Evolutionary conservation across 2,888 invertebrate species (phyloP).

Genomic region (Trisateles emortualis): DNA sequence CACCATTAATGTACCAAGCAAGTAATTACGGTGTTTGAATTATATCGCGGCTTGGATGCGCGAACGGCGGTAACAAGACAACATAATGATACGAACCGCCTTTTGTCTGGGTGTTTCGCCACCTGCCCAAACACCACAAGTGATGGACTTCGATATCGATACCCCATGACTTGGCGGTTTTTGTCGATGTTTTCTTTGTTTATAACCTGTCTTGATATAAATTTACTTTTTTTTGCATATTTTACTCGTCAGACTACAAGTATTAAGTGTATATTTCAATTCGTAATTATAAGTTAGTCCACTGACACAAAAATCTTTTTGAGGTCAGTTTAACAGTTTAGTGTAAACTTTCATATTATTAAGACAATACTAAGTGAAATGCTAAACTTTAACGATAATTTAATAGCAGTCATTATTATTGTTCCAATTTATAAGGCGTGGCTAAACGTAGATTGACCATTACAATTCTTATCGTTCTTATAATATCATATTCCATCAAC

Average conservation of each 20-base stretch:
- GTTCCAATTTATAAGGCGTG: conserved; percentile 41
- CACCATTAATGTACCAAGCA: conserved; percentile 71
- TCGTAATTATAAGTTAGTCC: no score
- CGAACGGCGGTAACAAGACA: conserved; percentile 84
- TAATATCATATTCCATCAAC: conserved; percentile 41
- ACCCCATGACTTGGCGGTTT: conserved; percentile 21
- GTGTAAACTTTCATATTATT: not conserved
- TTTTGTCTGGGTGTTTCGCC: conserved; percentile 85
- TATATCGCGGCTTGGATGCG: conserved; percentile 75
- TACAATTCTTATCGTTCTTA: conserved; percentile 44
- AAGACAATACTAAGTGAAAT: conserved; percentile 6
- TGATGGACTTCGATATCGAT: conserved; percentile 59
- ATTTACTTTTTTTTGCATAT: not conserved
- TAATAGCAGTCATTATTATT: conserved; percentile 35
- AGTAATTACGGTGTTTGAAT: conserved; percentile 80
- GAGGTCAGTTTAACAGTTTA: not conserved
- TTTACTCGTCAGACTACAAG: not conserved
- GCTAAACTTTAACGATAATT: conserved; percentile 33
- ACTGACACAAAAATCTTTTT: not conserved
- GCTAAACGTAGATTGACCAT: conserved; percentile 33
- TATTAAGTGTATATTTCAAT: no score
- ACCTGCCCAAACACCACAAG: conserved; percentile 82
- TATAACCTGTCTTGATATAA: not conserved
- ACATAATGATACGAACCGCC: conserved; percentile 82
- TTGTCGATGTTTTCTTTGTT: not conserved